Base-by-base conservation (phyloP, 37 sponge, comb jelly and placozoan genomes). In the Eunapius fragilis region DNA sequence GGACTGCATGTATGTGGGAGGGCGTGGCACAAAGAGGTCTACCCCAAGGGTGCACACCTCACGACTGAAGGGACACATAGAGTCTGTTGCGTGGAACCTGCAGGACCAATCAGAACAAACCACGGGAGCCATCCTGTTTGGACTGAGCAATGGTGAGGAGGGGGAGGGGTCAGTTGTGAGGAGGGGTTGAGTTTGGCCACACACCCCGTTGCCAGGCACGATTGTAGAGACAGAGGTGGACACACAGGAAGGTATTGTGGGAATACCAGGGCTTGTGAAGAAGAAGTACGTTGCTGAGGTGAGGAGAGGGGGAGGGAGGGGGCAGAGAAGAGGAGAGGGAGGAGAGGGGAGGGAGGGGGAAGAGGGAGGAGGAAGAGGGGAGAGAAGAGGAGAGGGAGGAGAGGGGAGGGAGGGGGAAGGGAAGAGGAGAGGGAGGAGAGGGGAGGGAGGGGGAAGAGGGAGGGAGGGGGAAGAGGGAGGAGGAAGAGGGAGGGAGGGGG, bases 51-150 rank as follows among this genome's bases (percentile, higher is more conserved):
- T 86, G 38, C 58, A 68, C 35, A 33, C 78, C 24, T 68, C 41
- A 10, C 78, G 76, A 24, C 68, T 85, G 35, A 85, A 85, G 49
- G 75, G 75, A 1, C 75, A 87, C 32, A 83, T 97, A 3, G 98
- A 97, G 82, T 89, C 90, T 25, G 88, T 97, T 0, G 98, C 91
- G 2, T 97, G 98, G 98, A 97, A 95, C 80, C 88, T 81, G 24
- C 41, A 78, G 36, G 90, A 89, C 7, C 91, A 83, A 68, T 87
- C 76, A 13, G 95, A 96, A n/a, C 87, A 84, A 0, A 76, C 81
- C 14, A 98, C 98, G 38, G 90, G 91, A 11, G 89, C 98, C 13
- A 98, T 98, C 27, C 89, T 98, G 17, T 33, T 98, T 31, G 98
- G 98, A 2, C 90, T 92, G 22, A 88, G 76, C 76, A 86, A 86